Conservation (phyloP, 2,113 vertebrate genomes). For the Heterochromis multidens region DNA sequence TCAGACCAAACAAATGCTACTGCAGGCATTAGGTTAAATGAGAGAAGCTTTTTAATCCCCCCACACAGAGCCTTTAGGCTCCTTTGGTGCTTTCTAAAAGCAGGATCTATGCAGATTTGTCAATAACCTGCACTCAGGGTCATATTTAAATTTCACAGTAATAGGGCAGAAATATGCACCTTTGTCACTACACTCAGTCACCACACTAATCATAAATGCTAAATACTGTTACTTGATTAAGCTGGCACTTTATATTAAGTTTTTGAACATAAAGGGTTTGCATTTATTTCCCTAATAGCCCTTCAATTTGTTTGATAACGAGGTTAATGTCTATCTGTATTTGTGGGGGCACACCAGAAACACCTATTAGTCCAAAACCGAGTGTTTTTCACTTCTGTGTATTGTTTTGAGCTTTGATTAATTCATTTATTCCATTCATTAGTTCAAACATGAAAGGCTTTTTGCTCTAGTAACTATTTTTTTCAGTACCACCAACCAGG, state of each 20-base stretch:
- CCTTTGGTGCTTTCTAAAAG: not conserved
- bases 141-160: conserved; percentile 21
- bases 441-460: conserved; percentile 36
- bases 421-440: conserved; percentile 25
- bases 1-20: conserved; percentile 29
- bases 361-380: conserved; percentile 12
- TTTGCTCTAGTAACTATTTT: conserved; percentile 10
- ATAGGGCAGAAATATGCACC: not conserved
- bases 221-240: not conserved
- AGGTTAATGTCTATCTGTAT: not conserved
- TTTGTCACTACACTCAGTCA: not conserved
- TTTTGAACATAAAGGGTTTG: not conserved
- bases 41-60: conserved; percentile 42
- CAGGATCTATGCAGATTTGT: conserved; percentile 30
- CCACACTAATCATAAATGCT: not conserved
- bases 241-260: not conserved
- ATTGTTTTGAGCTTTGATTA: conserved; percentile 3
- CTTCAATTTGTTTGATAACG: not conserved
- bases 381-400: not conserved
- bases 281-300: conserved; percentile 1
- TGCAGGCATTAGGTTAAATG: conserved; percentile 53
- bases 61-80: conserved; percentile 11
- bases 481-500: not conserved
- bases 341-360: not conserved
- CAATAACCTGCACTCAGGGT: conserved; percentile 1